Evolutionary conservation across 2,113 vertebrate genomes (phyloP).

Genomic region (Mus musculus): GRCm39 chr11:114183501-114184000

Average conservation of each 20-base stretch:
- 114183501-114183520: neutral
- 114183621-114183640: neutral
- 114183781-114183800: rapidly evolving
- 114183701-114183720: neutral
- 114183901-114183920: rapidly evolving
- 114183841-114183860: neutral
- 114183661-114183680: neutral
- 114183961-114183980: neutral
- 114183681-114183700: neutral
- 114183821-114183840: neutral
- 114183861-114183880: rapidly evolving
- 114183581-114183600: neutral
- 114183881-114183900: rapidly evolving
- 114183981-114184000: no score
- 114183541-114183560: neutral
- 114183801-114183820: neutral
- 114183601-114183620: neutral
- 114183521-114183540: neutral
- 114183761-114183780: neutral
- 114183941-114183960: neutral
- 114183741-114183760: neutral
- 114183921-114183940: neutral
- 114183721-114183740: neutral
- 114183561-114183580: neutral
- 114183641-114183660: neutral